phyloP scores from a whole-genome alignment of 2,888 invertebrate genomes.

The Drosophila bunnanda region DNA sequence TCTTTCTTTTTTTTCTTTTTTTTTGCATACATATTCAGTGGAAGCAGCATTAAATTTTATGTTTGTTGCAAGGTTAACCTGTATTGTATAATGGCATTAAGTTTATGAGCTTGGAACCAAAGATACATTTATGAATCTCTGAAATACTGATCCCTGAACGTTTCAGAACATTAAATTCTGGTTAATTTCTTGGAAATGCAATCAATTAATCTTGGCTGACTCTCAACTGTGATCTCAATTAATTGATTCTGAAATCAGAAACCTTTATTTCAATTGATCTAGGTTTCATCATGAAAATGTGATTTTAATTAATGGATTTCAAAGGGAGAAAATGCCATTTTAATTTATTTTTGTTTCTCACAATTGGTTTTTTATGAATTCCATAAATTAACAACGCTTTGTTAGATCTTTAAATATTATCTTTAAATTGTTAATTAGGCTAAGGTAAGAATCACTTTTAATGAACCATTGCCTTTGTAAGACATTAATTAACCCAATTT shows the following conservation, averaged over 20 bases:
- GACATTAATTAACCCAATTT: background rate
- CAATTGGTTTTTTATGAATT: background rate
- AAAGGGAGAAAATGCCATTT: background rate
- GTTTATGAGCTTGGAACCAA: background rate
- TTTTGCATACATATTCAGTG: slow-evolving; percentile 74
- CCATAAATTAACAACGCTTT: background rate
- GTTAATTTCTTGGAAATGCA: background rate
- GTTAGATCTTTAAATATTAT: background rate
- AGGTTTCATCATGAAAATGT: background rate
- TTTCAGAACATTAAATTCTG: background rate
- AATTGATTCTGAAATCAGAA: slow-evolving; percentile 6
- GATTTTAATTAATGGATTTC: slow-evolving; percentile 6
- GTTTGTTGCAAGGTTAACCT: slow-evolving; percentile 57
- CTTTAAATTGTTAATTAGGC: too few species aligned
- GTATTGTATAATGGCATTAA: slow-evolving; percentile 9
- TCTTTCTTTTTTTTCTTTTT: slow-evolving; percentile 18
- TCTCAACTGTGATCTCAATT: slow-evolving; percentile 5
- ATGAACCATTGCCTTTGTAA: background rate
- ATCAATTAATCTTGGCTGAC: background rate
- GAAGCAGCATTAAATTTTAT: slow-evolving; percentile 24
- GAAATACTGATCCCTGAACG: background rate
- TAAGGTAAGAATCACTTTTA: background rate
- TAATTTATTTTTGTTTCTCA: background rate
- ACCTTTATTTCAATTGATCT: background rate
- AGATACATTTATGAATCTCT: background rate